These are phyloP conservation scores for Sarcophaga subvicina DNA, from an alignment of 2,888 invertebrate genomes.

Conservation along the genomic window DNA sequence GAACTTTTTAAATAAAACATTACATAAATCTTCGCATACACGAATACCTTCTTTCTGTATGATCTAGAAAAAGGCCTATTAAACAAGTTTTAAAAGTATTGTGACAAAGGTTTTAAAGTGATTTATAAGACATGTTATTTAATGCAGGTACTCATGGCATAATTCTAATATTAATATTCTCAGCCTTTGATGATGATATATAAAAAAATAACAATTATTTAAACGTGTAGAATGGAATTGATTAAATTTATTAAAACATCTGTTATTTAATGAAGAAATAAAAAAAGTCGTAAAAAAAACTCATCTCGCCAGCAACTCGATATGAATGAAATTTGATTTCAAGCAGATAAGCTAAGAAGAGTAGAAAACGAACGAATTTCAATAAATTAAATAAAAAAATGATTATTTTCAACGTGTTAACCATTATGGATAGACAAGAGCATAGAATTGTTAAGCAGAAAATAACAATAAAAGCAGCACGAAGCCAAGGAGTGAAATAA, in stretches of 20 bases:
- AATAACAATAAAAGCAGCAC: not conserved
- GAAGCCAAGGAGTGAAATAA: not conserved
- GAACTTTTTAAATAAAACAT: too few relatives aligned
- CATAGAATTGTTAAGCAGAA: not conserved
- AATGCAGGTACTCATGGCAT: constrained; percentile 4
- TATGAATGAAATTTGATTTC: constrained; percentile 40
- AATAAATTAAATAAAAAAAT: not conserved
- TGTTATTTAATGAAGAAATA: constrained; percentile 20
- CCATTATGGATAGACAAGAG: not conserved
- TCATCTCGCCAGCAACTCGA: constrained; percentile 9
- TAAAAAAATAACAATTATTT: constrained; percentile 5
- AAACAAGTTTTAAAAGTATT: too few relatives aligned
- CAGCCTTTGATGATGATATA: not conserved
- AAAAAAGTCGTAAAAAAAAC: not conserved
- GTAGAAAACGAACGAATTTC: not conserved
- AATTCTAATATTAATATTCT: constrained; percentile 53
- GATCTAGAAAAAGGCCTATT: too few relatives aligned
- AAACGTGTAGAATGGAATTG: constrained; percentile 21
- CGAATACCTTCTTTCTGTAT: too few relatives aligned
- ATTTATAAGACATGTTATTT: too few relatives aligned
- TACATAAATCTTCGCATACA: too few relatives aligned
- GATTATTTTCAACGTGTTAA: not conserved
- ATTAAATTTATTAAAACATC: constrained; percentile 44
- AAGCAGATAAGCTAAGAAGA: constrained; percentile 1
- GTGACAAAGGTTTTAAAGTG: too few relatives aligned